Percentiles rank a stretch among this genome's conserved stretches.
Evolutionary conservation across 1,140 invertebrate species (phyloP).

Genomic region (Phenacoccus solenopsis): DNA sequence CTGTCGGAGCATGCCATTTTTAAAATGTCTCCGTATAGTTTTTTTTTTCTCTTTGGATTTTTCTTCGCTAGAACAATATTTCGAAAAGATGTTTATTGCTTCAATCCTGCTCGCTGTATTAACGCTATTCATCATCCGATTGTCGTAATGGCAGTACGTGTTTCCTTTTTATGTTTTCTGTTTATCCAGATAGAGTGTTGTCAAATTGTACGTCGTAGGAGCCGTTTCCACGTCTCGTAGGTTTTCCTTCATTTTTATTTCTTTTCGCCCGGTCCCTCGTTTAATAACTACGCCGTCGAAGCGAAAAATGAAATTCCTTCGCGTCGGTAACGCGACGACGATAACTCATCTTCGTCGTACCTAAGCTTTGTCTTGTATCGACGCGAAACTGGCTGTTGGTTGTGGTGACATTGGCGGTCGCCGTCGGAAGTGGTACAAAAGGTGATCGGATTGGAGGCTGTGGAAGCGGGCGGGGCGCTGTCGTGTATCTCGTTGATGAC

Average conservation of each 20-base stretch:
- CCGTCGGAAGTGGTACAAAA: background rate
- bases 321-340: too few relatives aligned
- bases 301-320: too few relatives aligned
- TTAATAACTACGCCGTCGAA: too few relatives aligned
- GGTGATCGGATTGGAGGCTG: background rate
- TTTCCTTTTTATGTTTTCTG: background rate
- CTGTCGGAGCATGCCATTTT: background rate
- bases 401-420: too few relatives aligned
- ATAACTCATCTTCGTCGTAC: too few relatives aligned
- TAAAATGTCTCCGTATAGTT: background rate
- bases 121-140: constrained; percentile 1
- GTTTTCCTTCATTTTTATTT: too few relatives aligned
- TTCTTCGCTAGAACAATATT: constrained; percentile 2
- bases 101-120: background rate
- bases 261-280: too few relatives aligned
- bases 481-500: background rate
- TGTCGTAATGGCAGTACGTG: background rate
- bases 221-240: too few relatives aligned
- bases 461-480: background rate
- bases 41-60: background rate
- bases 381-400: too few relatives aligned
- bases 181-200: background rate
- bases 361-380: too few relatives aligned
- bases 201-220: background rate
- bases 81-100: constrained; percentile 2